phyloP scores from a whole-genome alignment of 2,797 vertebrate species.

The Menidia menidia region DNA sequence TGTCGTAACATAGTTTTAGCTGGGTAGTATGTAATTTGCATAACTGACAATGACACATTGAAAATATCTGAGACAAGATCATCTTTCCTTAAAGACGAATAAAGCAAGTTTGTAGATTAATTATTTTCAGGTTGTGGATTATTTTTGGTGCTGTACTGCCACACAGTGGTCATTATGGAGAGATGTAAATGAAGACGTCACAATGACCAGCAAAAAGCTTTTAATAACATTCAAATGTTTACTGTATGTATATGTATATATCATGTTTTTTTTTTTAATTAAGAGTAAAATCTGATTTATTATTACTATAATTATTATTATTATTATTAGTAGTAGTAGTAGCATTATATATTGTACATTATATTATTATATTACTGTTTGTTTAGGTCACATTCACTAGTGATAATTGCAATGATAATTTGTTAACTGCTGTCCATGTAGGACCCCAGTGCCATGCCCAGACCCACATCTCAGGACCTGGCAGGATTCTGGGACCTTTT shows the following conservation, averaged over 20 bases:
- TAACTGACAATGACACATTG: too few relatives aligned
- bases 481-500: slow-evolving; percentile 99
- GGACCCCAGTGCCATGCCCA: slow-evolving; percentile 99
- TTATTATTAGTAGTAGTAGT: too few relatives aligned
- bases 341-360: neutral
- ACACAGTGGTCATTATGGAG: slow-evolving; percentile 47
- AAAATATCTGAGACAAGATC: too few relatives aligned
- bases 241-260: too few relatives aligned
- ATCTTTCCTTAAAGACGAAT: too few relatives aligned
- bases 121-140: neutral
- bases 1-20: too few relatives aligned
- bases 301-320: too few relatives aligned
- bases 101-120: neutral
- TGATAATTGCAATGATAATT: neutral
- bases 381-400: too few relatives aligned
- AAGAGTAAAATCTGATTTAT: too few relatives aligned
- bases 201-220: neutral
- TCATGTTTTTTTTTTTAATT: neutral
- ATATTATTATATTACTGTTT: too few relatives aligned
- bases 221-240: too few relatives aligned
- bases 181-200: slow-evolving; percentile 5
- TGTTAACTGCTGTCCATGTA: slow-evolving; percentile 53
- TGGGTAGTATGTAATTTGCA: too few relatives aligned
- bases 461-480: slow-evolving; percentile 97
- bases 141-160: slow-evolving; percentile 51